Percentiles rank a stretch among this genome's conserved stretches.
phyloP scores from a whole-genome alignment of 2,797 vertebrate genomes.

The Fundulus diaphanus region DNA sequence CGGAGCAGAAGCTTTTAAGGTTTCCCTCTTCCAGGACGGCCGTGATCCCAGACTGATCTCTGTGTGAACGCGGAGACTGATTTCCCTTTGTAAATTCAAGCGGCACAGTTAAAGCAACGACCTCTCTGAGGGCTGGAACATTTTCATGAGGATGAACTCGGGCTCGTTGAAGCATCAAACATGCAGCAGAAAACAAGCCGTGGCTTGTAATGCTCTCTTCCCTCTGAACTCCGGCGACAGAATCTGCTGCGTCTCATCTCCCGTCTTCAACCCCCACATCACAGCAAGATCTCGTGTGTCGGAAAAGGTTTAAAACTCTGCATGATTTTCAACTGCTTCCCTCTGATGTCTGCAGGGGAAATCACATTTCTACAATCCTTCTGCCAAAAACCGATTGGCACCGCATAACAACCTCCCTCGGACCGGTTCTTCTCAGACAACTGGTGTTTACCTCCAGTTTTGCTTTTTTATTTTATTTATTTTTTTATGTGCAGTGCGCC shows the following conservation, averaged over 20 bases:
- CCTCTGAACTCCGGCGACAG: constrained; percentile 41
- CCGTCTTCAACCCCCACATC: constrained; percentile 16
- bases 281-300: constrained; percentile 20
- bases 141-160: constrained; percentile 11
- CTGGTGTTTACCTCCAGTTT: constrained; percentile 38
- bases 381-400: constrained; percentile 51
- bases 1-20: background rate
- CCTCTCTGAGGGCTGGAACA: background rate
- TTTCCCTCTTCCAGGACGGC: background rate
- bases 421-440: constrained; percentile 51
- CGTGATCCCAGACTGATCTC: background rate
- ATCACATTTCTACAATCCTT: constrained; percentile 36
- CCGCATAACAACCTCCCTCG: constrained; percentile 36
- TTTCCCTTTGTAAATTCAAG: background rate
- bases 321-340: background rate
- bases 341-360: constrained; percentile 24
- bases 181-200: constrained; percentile 44
- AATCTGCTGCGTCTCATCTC: constrained; percentile 42
- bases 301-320: background rate
- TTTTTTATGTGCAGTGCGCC: constrained; percentile 55
- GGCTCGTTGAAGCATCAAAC: constrained; percentile 23
- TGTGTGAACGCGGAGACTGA: background rate
- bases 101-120: background rate
- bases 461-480: background rate
- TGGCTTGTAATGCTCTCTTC: constrained; percentile 47